phyloP scores from a whole-genome alignment of 35 echinoderm and acorn worm species.

The Heliocidaris tuberculata region DNA sequence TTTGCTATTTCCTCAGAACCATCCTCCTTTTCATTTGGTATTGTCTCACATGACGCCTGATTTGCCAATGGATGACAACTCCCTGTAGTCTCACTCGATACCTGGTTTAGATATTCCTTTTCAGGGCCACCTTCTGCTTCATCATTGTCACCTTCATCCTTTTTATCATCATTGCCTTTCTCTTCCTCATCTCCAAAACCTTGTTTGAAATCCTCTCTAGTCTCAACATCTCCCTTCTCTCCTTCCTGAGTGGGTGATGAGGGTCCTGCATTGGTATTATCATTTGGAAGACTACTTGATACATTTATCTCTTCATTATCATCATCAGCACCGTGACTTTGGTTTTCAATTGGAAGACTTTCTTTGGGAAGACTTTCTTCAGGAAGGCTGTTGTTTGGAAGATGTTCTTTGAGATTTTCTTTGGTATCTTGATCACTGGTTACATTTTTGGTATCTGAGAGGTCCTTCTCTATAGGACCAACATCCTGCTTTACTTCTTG shows the following conservation, averaged over 20 bases:
- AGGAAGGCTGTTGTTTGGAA: neutral
- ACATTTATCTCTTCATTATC: neutral
- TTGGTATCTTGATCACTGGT: neutral
- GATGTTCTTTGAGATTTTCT: neutral
- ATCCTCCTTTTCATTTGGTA: neutral
- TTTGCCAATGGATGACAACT: neutral
- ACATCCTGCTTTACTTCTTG: too few relatives aligned
- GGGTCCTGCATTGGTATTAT: neutral
- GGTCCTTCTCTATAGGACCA: too few relatives aligned
- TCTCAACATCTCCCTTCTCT: neutral
- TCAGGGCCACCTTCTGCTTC: neutral
- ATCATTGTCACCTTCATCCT: neutral
- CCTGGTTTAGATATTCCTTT: neutral
- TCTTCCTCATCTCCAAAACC: neutral
- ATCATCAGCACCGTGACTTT: slow-evolving; percentile 6
- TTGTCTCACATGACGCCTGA: neutral
- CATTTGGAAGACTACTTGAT: neutral
- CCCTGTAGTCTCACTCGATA: neutral
- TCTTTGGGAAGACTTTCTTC: neutral
- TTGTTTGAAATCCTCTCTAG: too few relatives aligned
- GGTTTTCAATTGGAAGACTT: neutral
- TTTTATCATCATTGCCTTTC: neutral
- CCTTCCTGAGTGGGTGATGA: neutral
- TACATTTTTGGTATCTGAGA: neutral
- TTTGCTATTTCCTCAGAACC: neutral